phyloP scores from a whole-genome alignment of 1,140 invertebrate genomes.

The Megalopta genalis region DNA sequence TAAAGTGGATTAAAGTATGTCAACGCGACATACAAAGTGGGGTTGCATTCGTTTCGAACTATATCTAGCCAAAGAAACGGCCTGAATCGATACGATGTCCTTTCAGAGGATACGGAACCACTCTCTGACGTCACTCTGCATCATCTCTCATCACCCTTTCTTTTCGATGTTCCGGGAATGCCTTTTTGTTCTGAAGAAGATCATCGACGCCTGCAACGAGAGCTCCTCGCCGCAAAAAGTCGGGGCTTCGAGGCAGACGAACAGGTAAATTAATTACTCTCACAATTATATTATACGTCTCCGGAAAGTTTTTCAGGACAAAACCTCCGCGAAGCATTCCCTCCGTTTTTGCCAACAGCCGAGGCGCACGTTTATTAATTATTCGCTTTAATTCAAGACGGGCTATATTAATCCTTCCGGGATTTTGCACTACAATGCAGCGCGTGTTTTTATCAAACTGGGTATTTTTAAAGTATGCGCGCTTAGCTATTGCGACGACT shows the following conservation, averaged over 20 bases:
- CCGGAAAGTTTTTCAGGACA: too few species aligned
- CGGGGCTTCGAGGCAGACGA: conserved; percentile 91
- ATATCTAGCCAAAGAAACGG: neutral
- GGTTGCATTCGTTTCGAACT: neutral
- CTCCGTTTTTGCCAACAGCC: too few species aligned
- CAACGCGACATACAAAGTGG: neutral
- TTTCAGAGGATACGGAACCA: conserved; percentile 90
- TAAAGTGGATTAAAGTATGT: neutral
- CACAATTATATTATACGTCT: too few species aligned
- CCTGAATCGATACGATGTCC: neutral
- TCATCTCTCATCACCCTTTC: conserved; percentile 99
- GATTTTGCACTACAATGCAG: too few species aligned
- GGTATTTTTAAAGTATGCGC: too few species aligned
- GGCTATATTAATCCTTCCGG: too few species aligned
- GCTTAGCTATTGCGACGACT: too few species aligned
- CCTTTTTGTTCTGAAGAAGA: conserved; percentile 95
- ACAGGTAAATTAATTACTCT: conserved; percentile 84
- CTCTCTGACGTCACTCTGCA: conserved; percentile 97
- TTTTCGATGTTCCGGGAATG: conserved; percentile 98
- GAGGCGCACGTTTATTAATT: too few species aligned
- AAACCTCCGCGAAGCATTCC: too few species aligned
- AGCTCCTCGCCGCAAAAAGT: conserved; percentile 92
- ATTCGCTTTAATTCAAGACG: too few species aligned
- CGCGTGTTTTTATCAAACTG: too few species aligned
- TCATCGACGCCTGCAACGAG: conserved; percentile 98